A percentile compares a stretch with the other conserved stretches of the same genome.
phyloP scores from a whole-genome alignment of 2,888 invertebrate genomes.

The Bombyx huttoni region DNA sequence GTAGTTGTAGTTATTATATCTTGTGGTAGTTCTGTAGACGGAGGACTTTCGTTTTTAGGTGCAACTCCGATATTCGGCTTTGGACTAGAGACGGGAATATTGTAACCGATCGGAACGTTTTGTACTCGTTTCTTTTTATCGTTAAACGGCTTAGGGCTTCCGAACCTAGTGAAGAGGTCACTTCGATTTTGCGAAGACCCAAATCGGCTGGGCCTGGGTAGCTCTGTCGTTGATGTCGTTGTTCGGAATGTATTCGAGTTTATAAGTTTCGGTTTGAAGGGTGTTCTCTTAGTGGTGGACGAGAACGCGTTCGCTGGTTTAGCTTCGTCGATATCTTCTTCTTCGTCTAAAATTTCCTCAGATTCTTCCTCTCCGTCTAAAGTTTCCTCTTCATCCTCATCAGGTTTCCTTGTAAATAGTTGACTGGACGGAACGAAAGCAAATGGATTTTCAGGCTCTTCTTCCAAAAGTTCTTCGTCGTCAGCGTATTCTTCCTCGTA shows the following conservation, averaged over 20 bases:
- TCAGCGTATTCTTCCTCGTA: constrained; percentile 50
- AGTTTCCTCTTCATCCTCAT: constrained; percentile 18
- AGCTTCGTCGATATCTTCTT: constrained; percentile 31
- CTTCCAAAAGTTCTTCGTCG: constrained; percentile 44
- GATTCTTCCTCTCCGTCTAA: constrained; percentile 26
- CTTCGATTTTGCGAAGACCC: constrained; percentile 38
- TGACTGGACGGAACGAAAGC: constrained; percentile 58
- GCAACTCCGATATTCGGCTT: constrained; percentile 9
- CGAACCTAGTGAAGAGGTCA: constrained; percentile 36
- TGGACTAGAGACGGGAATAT: constrained; percentile 15
- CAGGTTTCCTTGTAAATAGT: constrained; percentile 51
- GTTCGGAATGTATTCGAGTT: constrained; percentile 60
- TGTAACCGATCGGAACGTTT: constrained; percentile 56
- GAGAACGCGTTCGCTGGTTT: constrained; percentile 21
- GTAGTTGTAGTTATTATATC: no score
- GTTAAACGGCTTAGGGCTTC: constrained; percentile 32
- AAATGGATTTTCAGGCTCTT: constrained; percentile 49
- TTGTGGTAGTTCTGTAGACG: constrained; percentile 14
- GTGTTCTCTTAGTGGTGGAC: constrained; percentile 38
- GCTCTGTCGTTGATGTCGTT: constrained; percentile 50
- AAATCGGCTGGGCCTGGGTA: constrained; percentile 40
- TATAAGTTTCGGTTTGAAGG: constrained; percentile 42
- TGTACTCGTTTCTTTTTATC: constrained; percentile 52
- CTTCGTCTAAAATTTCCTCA: constrained; percentile 21
- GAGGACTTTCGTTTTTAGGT: constrained; percentile 14